Percentiles rank a stretch among this genome's conserved stretches.
These are phyloP conservation scores for Darevskia nairensis DNA, from an alignment of 2,797 vertebrate species.

Conservation along the genomic window DNA sequence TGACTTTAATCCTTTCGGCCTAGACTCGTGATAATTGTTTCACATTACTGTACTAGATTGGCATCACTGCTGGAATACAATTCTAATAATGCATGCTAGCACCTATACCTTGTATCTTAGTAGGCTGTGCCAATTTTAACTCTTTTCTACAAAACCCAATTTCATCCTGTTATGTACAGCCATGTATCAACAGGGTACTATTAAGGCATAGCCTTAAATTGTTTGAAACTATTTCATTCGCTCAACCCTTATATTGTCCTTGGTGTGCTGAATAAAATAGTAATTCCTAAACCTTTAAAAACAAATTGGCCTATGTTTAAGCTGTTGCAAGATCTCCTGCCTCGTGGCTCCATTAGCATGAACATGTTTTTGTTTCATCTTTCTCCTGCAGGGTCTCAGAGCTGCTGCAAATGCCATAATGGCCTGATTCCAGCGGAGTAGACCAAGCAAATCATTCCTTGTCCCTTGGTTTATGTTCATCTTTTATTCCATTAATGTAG, in stretches of 20 bases:
- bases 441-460: background rate
- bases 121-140: background rate
- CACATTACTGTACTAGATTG: background rate
- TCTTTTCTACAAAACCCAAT: background rate
- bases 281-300: background rate
- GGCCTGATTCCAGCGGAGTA: background rate
- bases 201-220: background rate
- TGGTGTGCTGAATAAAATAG: background rate
- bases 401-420: background rate
- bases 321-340: background rate
- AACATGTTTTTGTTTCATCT: background rate
- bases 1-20: background rate
- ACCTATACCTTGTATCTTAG: background rate
- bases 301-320: background rate
- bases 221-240: background rate
- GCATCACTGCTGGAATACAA: background rate
- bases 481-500: background rate
- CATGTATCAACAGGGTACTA: background rate
- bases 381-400: background rate
- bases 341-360: background rate
- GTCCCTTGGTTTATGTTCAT: background rate
- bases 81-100: background rate
- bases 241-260: background rate
- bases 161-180: background rate
- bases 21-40: background rate